phyloP scores from a whole-genome alignment of 1,140 invertebrate species.

The Mycetomoellerius zeteki region DNA sequence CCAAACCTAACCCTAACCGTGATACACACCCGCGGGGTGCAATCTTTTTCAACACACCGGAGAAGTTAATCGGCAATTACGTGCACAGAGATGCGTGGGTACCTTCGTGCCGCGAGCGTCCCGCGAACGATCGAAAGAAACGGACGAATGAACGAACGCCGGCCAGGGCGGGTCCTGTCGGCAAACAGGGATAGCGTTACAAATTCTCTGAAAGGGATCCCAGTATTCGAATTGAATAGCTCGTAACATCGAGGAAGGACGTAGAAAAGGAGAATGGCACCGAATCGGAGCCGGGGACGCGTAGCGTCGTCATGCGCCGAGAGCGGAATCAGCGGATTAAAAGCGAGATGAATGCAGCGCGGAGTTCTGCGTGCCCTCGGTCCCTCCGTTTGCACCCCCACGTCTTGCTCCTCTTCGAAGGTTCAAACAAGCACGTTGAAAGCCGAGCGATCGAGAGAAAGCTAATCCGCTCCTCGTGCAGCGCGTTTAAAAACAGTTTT shows the following conservation, averaged over 20 bases:
- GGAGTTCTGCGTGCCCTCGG: background rate
- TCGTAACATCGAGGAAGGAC: slow-evolving; percentile 38
- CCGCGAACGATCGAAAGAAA: slow-evolving; percentile 9
- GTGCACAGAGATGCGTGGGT: slow-evolving; percentile 29
- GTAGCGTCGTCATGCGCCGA: slow-evolving; percentile 51
- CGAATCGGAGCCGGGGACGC: slow-evolving; percentile 46
- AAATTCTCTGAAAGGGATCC: slow-evolving; percentile 71
- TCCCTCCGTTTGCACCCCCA: slow-evolving; percentile 28
- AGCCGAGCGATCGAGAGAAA: slow-evolving; percentile 58
- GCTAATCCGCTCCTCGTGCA: slow-evolving; percentile 67
- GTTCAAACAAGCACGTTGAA: slow-evolving; percentile 58
- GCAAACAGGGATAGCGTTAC: slow-evolving; percentile 75
- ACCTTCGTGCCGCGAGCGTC: slow-evolving; percentile 18
- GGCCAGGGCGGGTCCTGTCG: slow-evolving; percentile 60
- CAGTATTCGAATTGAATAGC: slow-evolving; percentile 58
- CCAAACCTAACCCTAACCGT: too few relatives aligned
- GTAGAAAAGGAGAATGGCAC: slow-evolving; percentile 47
- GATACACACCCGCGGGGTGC: background rate
- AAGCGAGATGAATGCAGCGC: slow-evolving; percentile 60
- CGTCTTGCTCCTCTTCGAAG: background rate
- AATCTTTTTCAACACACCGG: background rate
- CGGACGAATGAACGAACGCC: background rate
- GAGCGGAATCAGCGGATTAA: slow-evolving; percentile 73
- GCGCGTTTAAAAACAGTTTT: slow-evolving; percentile 52
- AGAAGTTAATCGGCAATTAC: slow-evolving; percentile 63